phyloP scores from a whole-genome alignment of 2,888 invertebrate species.

The Hemicrepidius hirtus region DNA sequence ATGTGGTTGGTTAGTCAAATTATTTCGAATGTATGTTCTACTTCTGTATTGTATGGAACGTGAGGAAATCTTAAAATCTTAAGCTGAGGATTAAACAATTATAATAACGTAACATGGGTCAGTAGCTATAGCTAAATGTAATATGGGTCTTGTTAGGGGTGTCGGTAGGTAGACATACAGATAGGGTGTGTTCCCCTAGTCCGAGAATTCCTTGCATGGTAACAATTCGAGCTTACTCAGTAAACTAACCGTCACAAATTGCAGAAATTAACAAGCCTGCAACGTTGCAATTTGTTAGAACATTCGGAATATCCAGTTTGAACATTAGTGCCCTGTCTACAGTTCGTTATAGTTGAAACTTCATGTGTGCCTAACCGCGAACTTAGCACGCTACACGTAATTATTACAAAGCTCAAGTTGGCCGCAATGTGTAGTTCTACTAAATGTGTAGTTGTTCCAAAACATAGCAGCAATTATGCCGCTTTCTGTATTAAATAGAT shows the following conservation, averaged over 20 bases:
- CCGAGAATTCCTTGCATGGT: constrained; percentile 30
- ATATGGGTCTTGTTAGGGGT: not conserved
- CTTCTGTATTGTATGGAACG: no score
- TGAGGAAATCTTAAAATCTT: no score
- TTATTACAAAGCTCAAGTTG: constrained; percentile 52
- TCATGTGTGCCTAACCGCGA: constrained; percentile 50
- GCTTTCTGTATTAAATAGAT: constrained; percentile 52
- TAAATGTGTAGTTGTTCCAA: constrained; percentile 50
- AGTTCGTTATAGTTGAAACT: constrained; percentile 46
- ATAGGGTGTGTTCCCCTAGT: constrained; percentile 5
- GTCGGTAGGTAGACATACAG: not conserved
- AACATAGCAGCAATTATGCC: constrained; percentile 46
- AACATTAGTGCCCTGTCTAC: constrained; percentile 30
- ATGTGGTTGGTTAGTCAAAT: no score
- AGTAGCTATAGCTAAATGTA: no score
- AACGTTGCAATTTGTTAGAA: constrained; percentile 47
- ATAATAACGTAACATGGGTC: not conserved
- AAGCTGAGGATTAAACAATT: no score
- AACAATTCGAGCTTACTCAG: constrained; percentile 43
- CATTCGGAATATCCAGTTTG: constrained; percentile 38
- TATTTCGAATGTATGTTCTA: no score
- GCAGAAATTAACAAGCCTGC: constrained; percentile 45
- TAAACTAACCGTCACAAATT: constrained; percentile 49
- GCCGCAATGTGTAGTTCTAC: constrained; percentile 53
- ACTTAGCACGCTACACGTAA: constrained; percentile 50